Base-by-base conservation (phyloP, 53 echinoderm and acorn worm species). In the Echinarachnius parma region DNA sequence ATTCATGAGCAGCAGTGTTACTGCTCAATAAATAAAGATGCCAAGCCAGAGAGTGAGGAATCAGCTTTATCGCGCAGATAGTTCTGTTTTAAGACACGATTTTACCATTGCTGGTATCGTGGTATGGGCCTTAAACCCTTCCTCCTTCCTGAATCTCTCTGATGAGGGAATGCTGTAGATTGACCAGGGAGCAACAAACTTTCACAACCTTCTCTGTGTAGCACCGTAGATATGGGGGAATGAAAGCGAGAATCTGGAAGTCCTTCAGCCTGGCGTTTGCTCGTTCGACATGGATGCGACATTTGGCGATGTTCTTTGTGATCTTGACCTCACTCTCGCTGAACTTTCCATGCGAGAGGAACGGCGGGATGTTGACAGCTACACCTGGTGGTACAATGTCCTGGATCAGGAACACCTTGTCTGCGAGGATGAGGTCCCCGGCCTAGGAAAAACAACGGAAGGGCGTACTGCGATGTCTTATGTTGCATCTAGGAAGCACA, bases 361-460 rank as follows among this genome's bases (percentile, higher is more conserved):
- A 78, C 0, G 64, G 65, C 5, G 66, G 79, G 19, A 78, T 42
- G 31, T 78, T 78, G 5, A 78, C 14, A 23, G 34, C 20, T 8
- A 78, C 79, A 31, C 66, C 55, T 59, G 30, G 35, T 9, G 79
- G 66, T 21, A 78, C 23, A 22, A 53, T 26, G 36, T 66, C 66
- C 20, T 66, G 65, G 15, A 78, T 66, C 5, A 66, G 28, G 29
- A 78, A 78, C 19, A 65, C 79, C 33, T 66, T 78, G 33, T 66
- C 57, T 9, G 79, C 66, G 34, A 78, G 65, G 64, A 78, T 59
- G 10, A 54, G 53, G 55, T 78, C 79, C 18, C 79, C 66, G 2
- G 16, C 21, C 52, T 50, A 67, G 31, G 20, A 67, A 67, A 14
- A 67, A 67, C 19, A 67, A 47, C 15, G 67, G 67, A 10, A 67